Base-by-base conservation (phyloP, 2,888 invertebrate species). In the Lasioglossum figueresi region DNA sequence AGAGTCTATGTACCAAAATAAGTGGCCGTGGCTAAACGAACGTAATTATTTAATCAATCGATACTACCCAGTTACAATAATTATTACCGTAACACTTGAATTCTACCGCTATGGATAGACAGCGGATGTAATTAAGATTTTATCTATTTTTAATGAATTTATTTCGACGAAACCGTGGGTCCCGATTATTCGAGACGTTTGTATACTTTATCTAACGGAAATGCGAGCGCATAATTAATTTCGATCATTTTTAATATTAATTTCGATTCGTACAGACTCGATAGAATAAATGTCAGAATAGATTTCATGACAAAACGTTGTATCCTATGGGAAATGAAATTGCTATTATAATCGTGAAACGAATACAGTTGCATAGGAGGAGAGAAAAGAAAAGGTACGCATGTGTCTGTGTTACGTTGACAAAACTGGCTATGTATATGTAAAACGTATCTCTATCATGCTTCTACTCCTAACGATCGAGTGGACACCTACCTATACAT, bases 401-500 rank as follows among this genome's bases (percentile, higher is more conserved):
- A 63, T 48, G 40, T 66, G 66, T 80, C 45, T 76, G 16, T 31
- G 71, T n/a, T 63, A 76, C 31, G 75, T 72, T 80, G 71, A 37
- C 48, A 59, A 56, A 75, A 31, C 37, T 34, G 63, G 27, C 45
- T 59, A 52, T 34, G 27, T 48, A 52, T 52, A 52, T 43, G 27
- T 19, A 68, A 70, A 66, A 43, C 16, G 76, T 73, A 45, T 37
- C 76, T 79, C 45, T 43, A 43, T 40, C 8, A 45, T 19, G 31
- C n/a, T 37, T 40, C 66, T 45, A 43, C 75, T 71, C 10, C 8
- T n/a, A 31, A 78, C 78, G 68, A 79, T n/a, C 72, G 76, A 78
- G 37, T 84, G 56, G 63, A 63, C 43, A 74, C 76, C 70, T 79
- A 84, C 74, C 79, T 84, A 68, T 87, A 71, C n/a, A 56, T 56